Conservation (phyloP, 2,888 invertebrate species). For the Apoda limacodes region DNA sequence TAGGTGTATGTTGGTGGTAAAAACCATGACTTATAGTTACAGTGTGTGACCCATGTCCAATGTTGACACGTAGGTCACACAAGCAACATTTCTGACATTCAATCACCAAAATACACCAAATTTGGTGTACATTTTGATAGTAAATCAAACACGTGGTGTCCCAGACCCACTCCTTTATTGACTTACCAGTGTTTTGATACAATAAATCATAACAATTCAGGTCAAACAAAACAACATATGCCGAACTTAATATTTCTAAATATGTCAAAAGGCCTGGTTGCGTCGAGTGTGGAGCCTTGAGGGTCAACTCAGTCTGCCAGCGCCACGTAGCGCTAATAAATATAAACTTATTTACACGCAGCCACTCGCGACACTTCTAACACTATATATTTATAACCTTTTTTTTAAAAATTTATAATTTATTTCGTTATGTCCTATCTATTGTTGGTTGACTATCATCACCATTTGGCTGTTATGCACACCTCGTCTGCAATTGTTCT, state of each 20-base stretch:
- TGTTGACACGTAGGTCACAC: too few species aligned
- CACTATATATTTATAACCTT: conserved; percentile 52
- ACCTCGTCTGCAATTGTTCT: too few species aligned
- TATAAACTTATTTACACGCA: conserved; percentile 65
- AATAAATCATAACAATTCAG: conserved; percentile 69
- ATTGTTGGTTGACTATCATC: conserved; percentile 50
- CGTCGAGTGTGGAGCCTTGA: conserved; percentile 33
- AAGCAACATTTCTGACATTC: too few species aligned
- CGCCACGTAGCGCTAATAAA: conserved; percentile 60
- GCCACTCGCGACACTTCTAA: conserved; percentile 45
- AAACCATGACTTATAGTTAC: too few species aligned
- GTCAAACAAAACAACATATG: conserved; percentile 68
- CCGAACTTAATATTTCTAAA: conserved; percentile 61
- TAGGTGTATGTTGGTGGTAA: too few species aligned
- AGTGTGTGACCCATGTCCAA: too few species aligned
- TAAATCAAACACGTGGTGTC: conserved; percentile 63
- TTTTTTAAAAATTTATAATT: conserved; percentile 63
- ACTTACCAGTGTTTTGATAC: conserved; percentile 69
- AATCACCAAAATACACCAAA: too few species aligned
- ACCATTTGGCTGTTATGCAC: too few species aligned
- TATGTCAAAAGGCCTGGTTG: conserved; percentile 60
- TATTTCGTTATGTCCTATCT: conserved; percentile 67
- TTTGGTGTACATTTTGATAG: too few species aligned
- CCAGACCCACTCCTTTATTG: conserved; percentile 71
- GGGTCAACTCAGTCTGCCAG: conserved; percentile 48